Percentiles rank a stretch among this genome's conserved stretches.
phyloP scores from a whole-genome alignment of 2,113 vertebrate species.

The Coregonus clupeaformis region DNA sequence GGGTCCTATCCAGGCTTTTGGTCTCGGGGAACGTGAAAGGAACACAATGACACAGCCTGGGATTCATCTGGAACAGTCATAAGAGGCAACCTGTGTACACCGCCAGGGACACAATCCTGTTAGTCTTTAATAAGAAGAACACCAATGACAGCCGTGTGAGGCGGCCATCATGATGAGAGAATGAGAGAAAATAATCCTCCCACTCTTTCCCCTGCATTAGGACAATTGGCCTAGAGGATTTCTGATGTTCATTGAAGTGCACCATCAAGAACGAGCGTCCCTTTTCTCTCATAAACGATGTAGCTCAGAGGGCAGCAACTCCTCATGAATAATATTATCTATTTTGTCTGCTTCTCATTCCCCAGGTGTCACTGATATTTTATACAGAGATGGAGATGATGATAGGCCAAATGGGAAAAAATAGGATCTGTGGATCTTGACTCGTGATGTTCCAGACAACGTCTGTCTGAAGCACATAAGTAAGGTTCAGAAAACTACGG shows the following conservation, averaged over 20 bases:
- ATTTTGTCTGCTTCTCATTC: conserved; percentile 24
- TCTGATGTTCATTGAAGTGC: conserved; percentile 11
- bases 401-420: conserved; percentile 6
- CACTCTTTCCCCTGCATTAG: conserved; percentile 37
- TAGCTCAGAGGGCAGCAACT: conserved; percentile 20
- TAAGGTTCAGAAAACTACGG: conserved; percentile 7
- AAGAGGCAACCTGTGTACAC: conserved; percentile 25
- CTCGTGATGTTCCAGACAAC: conserved; percentile 19
- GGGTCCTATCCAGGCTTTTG: conserved; percentile 35
- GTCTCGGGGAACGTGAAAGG: conserved; percentile 44
- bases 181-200: conserved; percentile 1
- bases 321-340: conserved; percentile 38
- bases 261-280: background rate
- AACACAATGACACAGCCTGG: conserved; percentile 29
- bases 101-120: conserved; percentile 20
- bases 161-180: background rate
- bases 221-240: conserved; percentile 41
- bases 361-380: conserved; percentile 22
- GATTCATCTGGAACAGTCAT: conserved; percentile 27
- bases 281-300: conserved; percentile 28
- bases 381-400: conserved; percentile 19
- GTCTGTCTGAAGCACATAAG: background rate
- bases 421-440: background rate
- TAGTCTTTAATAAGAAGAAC: conserved; percentile 48
- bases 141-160: conserved; percentile 23